Evolutionary conservation across 2,113 vertebrate species (phyloP).

Genomic region (Vombatus ursinus): DNA sequence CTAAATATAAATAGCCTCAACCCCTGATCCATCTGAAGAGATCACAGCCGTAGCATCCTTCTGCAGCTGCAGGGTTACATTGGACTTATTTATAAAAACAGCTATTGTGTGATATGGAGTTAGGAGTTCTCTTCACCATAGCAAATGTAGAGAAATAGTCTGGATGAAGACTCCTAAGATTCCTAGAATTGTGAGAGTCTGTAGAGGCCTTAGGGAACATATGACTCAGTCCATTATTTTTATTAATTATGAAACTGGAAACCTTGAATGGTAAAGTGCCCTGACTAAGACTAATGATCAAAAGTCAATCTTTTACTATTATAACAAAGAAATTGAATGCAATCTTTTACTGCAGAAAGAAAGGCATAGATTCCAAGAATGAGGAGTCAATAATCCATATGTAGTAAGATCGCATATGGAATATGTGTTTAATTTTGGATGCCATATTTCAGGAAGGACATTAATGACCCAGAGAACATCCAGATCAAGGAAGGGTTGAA

Average conservation of each 20-base stretch:
- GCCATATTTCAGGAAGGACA: neutral
- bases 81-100: neutral
- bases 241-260: neutral
- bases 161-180: neutral
- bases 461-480: neutral
- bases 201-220: neutral
- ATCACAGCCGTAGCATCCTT: neutral
- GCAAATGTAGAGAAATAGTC: neutral
- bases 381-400: neutral
- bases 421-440: neutral
- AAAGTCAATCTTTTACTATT: neutral
- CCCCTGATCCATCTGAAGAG: neutral
- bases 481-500: neutral
- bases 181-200: neutral
- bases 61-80: neutral
- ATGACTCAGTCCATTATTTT: neutral
- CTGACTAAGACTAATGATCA: neutral
- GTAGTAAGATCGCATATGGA: neutral
- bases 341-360: neutral
- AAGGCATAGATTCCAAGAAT: neutral
- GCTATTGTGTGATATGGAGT: neutral
- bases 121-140: neutral
- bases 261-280: neutral
- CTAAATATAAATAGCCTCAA: neutral
- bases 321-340: neutral